Percentiles rank a stretch among this genome's conserved stretches.
These are phyloP conservation scores for Pseudomyrmex concolor DNA, from an alignment of 1,140 invertebrate genomes.

Conservation along the genomic window DNA sequence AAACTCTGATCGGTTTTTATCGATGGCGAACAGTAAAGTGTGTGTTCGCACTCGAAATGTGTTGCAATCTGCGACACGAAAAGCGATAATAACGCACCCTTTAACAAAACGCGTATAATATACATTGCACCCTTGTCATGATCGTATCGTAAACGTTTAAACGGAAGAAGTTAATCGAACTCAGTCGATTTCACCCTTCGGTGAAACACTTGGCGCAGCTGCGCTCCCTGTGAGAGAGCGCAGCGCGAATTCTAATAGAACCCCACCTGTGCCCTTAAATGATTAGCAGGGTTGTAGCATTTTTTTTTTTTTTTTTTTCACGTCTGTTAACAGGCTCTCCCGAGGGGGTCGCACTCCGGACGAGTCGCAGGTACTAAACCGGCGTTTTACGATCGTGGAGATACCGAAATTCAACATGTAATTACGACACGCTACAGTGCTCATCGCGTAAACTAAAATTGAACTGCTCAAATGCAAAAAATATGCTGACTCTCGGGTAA, in stretches of 20 bases:
- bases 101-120: constrained; percentile 51
- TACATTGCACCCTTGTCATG: constrained; percentile 10
- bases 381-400: constrained; percentile 15
- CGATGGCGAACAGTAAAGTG: constrained; percentile 31
- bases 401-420: constrained; percentile 5
- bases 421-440: neutral
- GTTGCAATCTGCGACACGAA: neutral
- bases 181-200: constrained; percentile 70
- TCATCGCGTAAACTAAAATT: neutral
- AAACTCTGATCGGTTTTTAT: constrained; percentile 68
- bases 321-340: constrained; percentile 77
- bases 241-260: constrained; percentile 13
- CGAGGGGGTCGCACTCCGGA: constrained; percentile 52
- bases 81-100: constrained; percentile 5
- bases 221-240: constrained; percentile 42
- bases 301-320: too few relatives aligned
- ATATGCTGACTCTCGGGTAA: neutral
- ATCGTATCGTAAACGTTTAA: constrained; percentile 76
- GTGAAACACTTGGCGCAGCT: constrained; percentile 74
- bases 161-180: constrained; percentile 82
- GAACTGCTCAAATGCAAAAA: neutral
- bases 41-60: neutral
- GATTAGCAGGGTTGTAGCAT: constrained; percentile 63
- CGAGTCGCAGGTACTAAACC: constrained; percentile 77
- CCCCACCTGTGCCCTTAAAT: constrained; percentile 50